These are phyloP conservation scores for Lamprologus speciosus DNA, from an alignment of 2,113 vertebrate genomes.

Conservation along the genomic window DNA sequence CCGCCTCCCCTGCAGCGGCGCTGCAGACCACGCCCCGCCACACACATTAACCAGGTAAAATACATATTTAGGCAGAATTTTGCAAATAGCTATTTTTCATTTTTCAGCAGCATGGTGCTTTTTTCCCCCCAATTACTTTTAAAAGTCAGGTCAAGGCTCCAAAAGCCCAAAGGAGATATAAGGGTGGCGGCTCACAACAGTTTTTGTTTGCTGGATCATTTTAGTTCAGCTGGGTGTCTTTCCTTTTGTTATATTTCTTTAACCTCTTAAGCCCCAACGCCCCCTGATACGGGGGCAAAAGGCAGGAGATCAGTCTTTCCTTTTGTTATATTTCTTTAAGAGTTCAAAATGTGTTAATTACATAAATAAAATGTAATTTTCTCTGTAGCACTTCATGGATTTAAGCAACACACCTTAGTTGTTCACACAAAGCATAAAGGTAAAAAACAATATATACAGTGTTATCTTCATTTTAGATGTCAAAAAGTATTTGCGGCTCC, in stretches of 20 bases:
- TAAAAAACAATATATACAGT: not conserved
- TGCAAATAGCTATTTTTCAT: fast-evolving
- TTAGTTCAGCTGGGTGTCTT: not conserved
- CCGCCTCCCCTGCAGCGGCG: fast-evolving
- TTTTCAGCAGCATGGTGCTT: fast-evolving
- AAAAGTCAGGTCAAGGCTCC: not conserved
- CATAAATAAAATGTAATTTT: not conserved
- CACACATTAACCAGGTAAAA: no score
- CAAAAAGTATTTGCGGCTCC: fast-evolving
- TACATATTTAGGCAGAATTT: not conserved
- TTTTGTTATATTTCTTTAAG: no score
- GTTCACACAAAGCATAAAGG: not conserved
- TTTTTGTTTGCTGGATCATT: not conserved
- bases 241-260: fast-evolving
- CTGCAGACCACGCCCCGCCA: no score
- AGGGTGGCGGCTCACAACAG: fast-evolving
- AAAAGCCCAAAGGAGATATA: fast-evolving
- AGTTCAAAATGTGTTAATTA: not conserved
- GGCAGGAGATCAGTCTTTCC: no score
- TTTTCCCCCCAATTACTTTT: fast-evolving
- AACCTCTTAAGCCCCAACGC: no score
- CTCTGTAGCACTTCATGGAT: not conserved
- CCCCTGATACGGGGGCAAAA: no score
- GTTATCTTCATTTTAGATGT: not conserved
- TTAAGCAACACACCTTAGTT: not conserved